phyloP scores from a whole-genome alignment of 2,888 invertebrate species.

The Trichopoda pennipes region DNA sequence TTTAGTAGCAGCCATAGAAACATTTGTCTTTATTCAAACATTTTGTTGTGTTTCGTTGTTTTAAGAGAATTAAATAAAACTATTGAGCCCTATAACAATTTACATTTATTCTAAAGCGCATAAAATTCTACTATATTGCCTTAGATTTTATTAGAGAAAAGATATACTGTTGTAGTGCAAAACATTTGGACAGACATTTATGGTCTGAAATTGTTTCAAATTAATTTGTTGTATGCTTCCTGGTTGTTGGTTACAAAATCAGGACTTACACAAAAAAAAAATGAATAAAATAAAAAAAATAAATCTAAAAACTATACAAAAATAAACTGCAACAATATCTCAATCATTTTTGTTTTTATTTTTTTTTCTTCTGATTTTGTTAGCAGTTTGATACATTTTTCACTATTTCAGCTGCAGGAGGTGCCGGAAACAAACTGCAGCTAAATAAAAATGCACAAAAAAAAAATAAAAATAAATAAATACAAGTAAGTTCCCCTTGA shows the following conservation, averaged over 20 bases:
- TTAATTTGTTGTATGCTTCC: slow-evolving; percentile 55
- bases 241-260: slow-evolving; percentile 14
- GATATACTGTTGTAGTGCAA: not conserved
- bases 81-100: slow-evolving; percentile 8
- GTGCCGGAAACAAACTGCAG: slow-evolving; percentile 1
- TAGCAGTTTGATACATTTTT: slow-evolving; percentile 37
- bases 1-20: no score
- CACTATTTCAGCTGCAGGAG: slow-evolving; percentile 45
- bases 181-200: not conserved
- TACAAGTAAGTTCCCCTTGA: slow-evolving; percentile 1
- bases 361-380: not conserved
- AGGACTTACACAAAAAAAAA: not conserved
- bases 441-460: not conserved
- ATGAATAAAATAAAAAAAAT: not conserved
- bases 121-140: not conserved
- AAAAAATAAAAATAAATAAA: slow-evolving; percentile 1
- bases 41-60: slow-evolving; percentile 30
- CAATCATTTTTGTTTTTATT: slow-evolving; percentile 27
- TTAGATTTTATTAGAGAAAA: slow-evolving; percentile 22
- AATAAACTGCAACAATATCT: slow-evolving; percentile 30
- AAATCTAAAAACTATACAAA: no score
- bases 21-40: slow-evolving; percentile 31
- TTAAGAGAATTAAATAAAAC: not conserved
- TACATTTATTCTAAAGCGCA: not conserved
- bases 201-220: slow-evolving; percentile 38